Percentiles rank a stretch among this genome's conserved stretches.
Evolutionary conservation across 2,797 vertebrate species (phyloP).

Genomic region (Myotis findleyi): DNA sequence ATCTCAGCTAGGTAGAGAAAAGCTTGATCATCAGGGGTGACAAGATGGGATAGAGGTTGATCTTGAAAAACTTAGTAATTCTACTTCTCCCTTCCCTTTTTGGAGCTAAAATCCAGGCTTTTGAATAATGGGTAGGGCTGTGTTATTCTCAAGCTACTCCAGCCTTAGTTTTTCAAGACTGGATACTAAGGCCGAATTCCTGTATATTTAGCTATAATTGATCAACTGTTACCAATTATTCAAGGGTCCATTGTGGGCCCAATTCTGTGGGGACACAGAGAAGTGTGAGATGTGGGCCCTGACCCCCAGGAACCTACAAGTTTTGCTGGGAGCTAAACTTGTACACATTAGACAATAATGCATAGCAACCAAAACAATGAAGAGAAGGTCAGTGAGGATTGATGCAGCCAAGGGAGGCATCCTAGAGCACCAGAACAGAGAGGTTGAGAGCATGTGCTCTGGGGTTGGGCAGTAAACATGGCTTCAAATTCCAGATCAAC

Average conservation of each 20-base stretch:
- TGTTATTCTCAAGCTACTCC: conserved; percentile 39
- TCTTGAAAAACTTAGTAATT: conserved; percentile 48
- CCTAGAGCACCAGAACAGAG: not conserved
- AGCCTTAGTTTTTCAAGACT: conserved; percentile 21
- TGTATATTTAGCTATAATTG: conserved; percentile 2
- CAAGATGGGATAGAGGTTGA: not conserved
- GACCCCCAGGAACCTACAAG: not conserved
- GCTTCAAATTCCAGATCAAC: conserved; percentile 42
- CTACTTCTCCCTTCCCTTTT: conserved; percentile 34
- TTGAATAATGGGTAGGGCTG: conserved; percentile 6
- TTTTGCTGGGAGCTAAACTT: conserved; percentile 31
- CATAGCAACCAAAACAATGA: not conserved
- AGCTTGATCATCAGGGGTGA: conserved; percentile 30
- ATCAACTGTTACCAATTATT: not conserved
- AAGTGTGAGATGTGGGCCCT: not conserved
- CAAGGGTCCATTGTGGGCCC: not conserved
- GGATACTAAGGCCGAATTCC: not conserved
- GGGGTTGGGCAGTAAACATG: not conserved
- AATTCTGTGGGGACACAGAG: not conserved
- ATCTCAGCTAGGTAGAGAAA: conserved; percentile 58
- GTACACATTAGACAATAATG: not conserved
- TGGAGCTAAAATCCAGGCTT: conserved; percentile 32
- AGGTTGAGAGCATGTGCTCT: not conserved
- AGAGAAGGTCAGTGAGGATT: not conserved
- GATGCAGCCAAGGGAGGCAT: not conserved